Percentiles rank a stretch among this genome's conserved stretches.
These are phyloP conservation scores for Heliconius congener DNA, from an alignment of 1,140 invertebrate species.

Conservation along the genomic window DNA sequence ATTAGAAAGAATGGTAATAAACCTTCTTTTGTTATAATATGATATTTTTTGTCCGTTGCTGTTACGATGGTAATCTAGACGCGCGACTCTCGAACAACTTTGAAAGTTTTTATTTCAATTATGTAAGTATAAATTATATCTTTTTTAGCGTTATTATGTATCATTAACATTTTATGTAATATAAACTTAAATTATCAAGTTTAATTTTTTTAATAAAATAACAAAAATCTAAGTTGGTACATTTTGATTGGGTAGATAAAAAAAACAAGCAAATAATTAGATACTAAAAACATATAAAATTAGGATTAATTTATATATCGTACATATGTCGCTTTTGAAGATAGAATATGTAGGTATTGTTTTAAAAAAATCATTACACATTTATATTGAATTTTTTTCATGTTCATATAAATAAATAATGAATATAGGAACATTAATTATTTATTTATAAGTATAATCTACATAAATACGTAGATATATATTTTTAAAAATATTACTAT, in stretches of 20 bases:
- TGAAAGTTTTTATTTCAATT: slow-evolving; percentile 3
- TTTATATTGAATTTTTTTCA: not conserved
- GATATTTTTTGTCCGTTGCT: not conserved
- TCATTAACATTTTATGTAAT: not conserved
- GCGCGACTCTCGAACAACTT: not conserved
- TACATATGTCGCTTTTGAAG: not conserved
- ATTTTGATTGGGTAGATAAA: too few relatives aligned
- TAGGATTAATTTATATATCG: not conserved
- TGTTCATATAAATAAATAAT: not conserved
- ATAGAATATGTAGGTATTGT: too few relatives aligned
- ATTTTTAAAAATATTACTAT: not conserved
- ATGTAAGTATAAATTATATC: slow-evolving; percentile 5
- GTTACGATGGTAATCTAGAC: not conserved
- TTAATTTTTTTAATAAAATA: not conserved
- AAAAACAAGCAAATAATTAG: too few relatives aligned
- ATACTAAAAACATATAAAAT: not conserved
- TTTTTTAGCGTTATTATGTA: not conserved
- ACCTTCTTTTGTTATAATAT: not conserved
- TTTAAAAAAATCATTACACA: too few relatives aligned
- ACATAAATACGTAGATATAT: not conserved
- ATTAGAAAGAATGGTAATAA: not conserved
- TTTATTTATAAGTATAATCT: not conserved
- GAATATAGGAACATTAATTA: too few relatives aligned
- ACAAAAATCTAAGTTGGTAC: too few relatives aligned
- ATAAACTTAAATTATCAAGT: not conserved